Conservation (phyloP, 2,888 invertebrate species). For the Drosophila seclusa region DNA sequence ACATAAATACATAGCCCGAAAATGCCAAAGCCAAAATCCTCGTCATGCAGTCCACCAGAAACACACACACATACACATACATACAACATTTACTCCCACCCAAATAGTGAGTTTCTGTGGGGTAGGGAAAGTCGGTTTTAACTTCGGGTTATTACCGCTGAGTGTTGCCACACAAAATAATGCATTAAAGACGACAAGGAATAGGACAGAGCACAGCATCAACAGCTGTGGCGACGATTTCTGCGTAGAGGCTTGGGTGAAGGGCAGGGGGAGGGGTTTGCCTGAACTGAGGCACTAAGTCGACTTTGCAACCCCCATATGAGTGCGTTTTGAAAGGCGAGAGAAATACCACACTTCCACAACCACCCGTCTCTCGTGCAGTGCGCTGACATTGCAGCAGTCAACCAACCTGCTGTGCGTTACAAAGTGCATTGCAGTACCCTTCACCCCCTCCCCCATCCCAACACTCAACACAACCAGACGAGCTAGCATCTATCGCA, state of each 20-base stretch:
- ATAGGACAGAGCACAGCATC: constrained; percentile 47
- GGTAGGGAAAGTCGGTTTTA: constrained; percentile 50
- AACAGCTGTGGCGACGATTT: constrained; percentile 64
- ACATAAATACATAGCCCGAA: constrained; percentile 31
- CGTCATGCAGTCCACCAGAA: constrained; percentile 21
- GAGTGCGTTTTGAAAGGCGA: constrained; percentile 37
- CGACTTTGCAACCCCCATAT: constrained; percentile 41
- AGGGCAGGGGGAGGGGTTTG: background rate
- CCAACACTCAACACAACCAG: background rate
- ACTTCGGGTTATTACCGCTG: constrained; percentile 79
- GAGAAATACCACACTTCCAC: constrained; percentile 23
- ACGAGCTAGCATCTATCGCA: background rate
- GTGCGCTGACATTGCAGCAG: constrained; percentile 41
- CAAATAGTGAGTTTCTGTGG: background rate
- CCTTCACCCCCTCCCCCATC: background rate
- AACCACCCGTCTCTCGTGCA: background rate
- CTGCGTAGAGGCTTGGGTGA: background rate
- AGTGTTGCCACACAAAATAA: constrained; percentile 80
- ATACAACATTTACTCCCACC: constrained; percentile 23
- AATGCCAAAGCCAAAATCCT: constrained; percentile 41
- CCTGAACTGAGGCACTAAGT: constrained; percentile 26
- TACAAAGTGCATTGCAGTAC: constrained; percentile 45
- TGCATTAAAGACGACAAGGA: constrained; percentile 76
- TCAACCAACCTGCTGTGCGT: constrained; percentile 47
- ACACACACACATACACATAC: constrained; percentile 21